A percentile compares a stretch with the other conserved stretches of the same genome.
Conservation (phyloP, 2,113 vertebrate species). For the Pterocles burchelli region DNA sequence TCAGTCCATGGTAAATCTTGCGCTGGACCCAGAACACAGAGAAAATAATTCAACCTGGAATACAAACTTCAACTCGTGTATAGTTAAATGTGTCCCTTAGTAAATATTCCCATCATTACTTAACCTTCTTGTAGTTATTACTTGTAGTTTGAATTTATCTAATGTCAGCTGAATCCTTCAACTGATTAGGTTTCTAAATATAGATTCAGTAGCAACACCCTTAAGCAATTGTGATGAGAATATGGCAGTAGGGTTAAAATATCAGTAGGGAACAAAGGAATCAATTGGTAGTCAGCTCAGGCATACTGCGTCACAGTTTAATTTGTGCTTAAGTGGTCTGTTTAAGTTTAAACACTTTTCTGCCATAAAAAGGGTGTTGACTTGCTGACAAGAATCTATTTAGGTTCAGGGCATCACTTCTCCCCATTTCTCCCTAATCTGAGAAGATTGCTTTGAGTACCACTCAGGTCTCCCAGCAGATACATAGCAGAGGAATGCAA, state of each 20-base stretch:
- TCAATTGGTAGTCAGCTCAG: not conserved
- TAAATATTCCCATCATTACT: not conserved
- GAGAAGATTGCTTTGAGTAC: not conserved
- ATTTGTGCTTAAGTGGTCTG: not conserved
- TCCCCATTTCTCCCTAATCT: not conserved
- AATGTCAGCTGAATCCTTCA: not conserved
- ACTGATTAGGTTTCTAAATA: not conserved
- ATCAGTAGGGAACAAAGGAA: not conserved
- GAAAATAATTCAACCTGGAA: not conserved
- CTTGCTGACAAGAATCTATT: not conserved
- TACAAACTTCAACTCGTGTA: not conserved
- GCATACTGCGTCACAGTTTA: not conserved
- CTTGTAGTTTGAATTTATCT: not conserved
- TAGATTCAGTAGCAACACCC: not conserved
- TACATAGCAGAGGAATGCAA: not conserved
- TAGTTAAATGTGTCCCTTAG: not conserved
- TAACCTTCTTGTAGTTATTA: not conserved
- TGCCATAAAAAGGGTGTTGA: not conserved
- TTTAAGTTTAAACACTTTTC: not conserved
- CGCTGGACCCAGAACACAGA: not conserved
- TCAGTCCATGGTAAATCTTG: not conserved
- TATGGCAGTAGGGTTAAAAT: not conserved
- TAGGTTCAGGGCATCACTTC: not conserved
- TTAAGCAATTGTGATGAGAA: not conserved
- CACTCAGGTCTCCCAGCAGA: not conserved